These are phyloP conservation scores for Lasioglossum leucozonium DNA, from an alignment of 2,888 invertebrate genomes.

Conservation along the genomic window DNA sequence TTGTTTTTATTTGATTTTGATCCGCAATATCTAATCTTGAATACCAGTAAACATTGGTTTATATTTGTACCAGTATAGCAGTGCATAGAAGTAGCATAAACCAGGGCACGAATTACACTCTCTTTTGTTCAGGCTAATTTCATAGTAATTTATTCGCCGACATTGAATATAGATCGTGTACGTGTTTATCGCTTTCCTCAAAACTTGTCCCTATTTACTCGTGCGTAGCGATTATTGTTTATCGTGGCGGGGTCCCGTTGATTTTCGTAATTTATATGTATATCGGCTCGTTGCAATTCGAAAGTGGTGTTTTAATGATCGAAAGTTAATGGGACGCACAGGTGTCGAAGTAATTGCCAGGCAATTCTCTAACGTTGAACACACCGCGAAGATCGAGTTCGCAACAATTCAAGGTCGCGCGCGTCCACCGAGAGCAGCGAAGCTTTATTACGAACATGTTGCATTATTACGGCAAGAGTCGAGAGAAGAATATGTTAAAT, in stretches of 20 bases:
- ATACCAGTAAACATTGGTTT: no score
- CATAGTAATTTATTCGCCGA: background rate
- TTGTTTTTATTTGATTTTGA: background rate
- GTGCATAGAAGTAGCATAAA: background rate
- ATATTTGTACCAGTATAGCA: background rate
- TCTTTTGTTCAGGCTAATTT: background rate
- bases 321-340: background rate
- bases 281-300: background rate
- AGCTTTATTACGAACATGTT: conserved; percentile 66
- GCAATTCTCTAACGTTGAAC: conserved; percentile 19
- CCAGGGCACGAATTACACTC: background rate
- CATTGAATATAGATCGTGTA: background rate
- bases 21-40: background rate
- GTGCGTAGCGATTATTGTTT: background rate
- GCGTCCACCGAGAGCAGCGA: conserved; percentile 51
- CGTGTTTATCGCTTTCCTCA: background rate
- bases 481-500: conserved; percentile 59
- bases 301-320: background rate
- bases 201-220: background rate
- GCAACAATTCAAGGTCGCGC: conserved; percentile 64
- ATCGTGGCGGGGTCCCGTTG: background rate
- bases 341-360: conserved; percentile 40
- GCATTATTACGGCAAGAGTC: conserved; percentile 54
- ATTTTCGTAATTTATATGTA: background rate
- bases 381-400: conserved; percentile 44